These are phyloP conservation scores for Rhinichthys osculus DNA, from an alignment of 2,797 vertebrate species.

Conservation along the genomic window DNA sequence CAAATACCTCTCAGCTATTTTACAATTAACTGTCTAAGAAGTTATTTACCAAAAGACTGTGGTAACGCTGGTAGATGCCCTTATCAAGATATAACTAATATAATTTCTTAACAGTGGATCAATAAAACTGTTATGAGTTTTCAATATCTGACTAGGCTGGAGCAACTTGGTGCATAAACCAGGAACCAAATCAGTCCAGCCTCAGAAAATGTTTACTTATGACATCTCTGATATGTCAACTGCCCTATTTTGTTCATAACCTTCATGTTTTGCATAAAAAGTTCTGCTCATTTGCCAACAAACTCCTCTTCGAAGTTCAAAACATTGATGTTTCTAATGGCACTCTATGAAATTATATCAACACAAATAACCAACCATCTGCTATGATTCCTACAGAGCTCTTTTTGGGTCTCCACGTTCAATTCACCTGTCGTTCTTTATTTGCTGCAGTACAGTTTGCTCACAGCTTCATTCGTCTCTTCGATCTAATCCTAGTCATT, in stretches of 20 bases:
- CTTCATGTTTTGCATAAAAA: slow-evolving; percentile 8
- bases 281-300: slow-evolving; percentile 9
- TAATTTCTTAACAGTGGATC: background rate
- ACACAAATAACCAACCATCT: slow-evolving; percentile 20
- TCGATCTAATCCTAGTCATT: slow-evolving; percentile 6
- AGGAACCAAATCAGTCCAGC: background rate
- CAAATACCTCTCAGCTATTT: slow-evolving; percentile 39
- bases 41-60: slow-evolving; percentile 18
- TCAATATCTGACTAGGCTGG: background rate
- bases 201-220: background rate
- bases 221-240: background rate
- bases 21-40: slow-evolving; percentile 32
- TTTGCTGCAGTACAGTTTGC: slow-evolving; percentile 16
- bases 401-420: background rate
- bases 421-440: background rate
- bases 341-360: background rate
- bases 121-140: background rate
- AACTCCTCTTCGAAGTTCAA: background rate
- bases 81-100: background rate
- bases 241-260: slow-evolving; percentile 8
- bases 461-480: slow-evolving; percentile 19
- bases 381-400: background rate
- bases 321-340: background rate
- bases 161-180: background rate
- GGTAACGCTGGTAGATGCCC: background rate